These are phyloP conservation scores for Girardinus metallicus DNA, from an alignment of 2,797 vertebrate genomes.

Conservation along the genomic window DNA sequence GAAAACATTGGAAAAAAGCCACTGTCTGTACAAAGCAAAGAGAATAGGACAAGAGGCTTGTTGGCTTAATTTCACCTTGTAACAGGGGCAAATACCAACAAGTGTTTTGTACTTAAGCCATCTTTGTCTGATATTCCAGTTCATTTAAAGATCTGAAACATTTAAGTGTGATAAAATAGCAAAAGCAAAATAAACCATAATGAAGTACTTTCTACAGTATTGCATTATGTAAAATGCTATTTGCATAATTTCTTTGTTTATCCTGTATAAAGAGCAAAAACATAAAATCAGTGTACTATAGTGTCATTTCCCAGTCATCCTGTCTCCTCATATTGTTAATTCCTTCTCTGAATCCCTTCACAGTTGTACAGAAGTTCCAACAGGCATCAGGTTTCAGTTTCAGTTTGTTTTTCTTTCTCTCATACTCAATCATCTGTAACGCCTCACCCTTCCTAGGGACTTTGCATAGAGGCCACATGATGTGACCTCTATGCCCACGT, in stretches of 20 bases:
- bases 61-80: neutral
- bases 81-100: no score
- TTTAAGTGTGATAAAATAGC: neutral
- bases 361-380: conserved; percentile 54
- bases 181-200: neutral
- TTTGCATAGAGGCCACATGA: no score
- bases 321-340: conserved; percentile 22
- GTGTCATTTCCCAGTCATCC: conserved; percentile 26
- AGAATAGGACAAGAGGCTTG: no score
- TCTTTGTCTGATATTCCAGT: no score
- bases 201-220: neutral
- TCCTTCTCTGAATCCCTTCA: conserved; percentile 30
- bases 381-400: conserved; percentile 46
- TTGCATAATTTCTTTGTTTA: neutral
- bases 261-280: conserved; percentile 8
- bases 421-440: conserved; percentile 53
- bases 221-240: neutral
- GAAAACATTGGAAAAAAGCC: neutral
- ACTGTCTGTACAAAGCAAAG: neutral
- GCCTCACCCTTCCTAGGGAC: conserved; percentile 55
- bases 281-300: no score
- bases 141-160: neutral
- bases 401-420: conserved; percentile 61
- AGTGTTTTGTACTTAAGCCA: neutral
- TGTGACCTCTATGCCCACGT: conserved; percentile 46